Evolutionary conservation across 2,113 vertebrate genomes (phyloP).

Genomic region (Pseudopipra pipra): DNA sequence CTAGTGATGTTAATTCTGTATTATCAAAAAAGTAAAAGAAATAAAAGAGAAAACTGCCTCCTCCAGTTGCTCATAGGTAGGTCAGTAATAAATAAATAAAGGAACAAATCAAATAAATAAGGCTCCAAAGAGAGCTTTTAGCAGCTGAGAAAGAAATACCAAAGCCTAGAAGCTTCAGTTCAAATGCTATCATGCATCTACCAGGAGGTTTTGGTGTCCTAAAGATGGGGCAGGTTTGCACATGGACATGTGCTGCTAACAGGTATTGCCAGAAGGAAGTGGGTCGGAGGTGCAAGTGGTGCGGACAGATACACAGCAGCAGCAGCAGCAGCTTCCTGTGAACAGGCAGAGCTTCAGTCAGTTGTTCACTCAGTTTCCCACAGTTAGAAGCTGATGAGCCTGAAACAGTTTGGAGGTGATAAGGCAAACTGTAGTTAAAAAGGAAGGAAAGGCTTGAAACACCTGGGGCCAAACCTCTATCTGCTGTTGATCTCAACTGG

Average conservation of each 20-base stretch:
- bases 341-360: neutral
- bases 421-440: conserved; percentile 4
- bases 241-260: neutral
- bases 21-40: neutral
- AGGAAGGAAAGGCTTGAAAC: conserved; percentile 54
- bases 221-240: neutral
- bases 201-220: neutral
- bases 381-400: conserved; percentile 17
- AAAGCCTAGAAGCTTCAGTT: neutral
- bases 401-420: conserved; percentile 25
- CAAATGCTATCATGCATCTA: neutral
- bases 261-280: neutral
- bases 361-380: conserved; percentile 27
- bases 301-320: neutral
- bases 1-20: neutral
- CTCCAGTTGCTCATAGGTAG: neutral
- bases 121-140: neutral
- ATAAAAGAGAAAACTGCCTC: neutral
- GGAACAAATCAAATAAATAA: neutral
- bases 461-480: conserved; percentile 52
- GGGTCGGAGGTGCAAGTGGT: neutral
- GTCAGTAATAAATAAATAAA: neutral
- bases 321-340: neutral
- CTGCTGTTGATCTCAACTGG: conserved; percentile 22
- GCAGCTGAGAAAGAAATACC: neutral